Evolutionary conservation across 1,140 invertebrate species (phyloP).

Genomic region (Megalopta genalis): DNA sequence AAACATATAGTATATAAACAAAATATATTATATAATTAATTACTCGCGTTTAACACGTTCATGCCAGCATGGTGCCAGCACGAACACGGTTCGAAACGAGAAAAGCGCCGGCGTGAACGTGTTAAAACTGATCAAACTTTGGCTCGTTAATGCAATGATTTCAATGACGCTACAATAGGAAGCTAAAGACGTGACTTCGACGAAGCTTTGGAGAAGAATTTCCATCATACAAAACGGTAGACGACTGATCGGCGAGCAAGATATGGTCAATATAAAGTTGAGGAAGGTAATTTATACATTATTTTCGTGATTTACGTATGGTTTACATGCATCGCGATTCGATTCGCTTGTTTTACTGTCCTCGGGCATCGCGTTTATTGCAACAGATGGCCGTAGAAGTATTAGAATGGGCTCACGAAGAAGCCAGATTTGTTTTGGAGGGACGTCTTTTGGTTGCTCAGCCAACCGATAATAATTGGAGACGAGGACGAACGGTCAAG

Average conservation of each 20-base stretch:
- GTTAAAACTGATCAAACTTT: no score
- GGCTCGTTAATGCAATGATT: neutral
- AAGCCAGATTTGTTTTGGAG: conserved; percentile 92
- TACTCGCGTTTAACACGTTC: neutral
- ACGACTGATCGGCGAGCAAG: conserved; percentile 87
- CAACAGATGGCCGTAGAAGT: conserved; percentile 92
- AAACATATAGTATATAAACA: no score
- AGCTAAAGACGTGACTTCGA: conserved; percentile 92
- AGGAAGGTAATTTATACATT: conserved; percentile 82
- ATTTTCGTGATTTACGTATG: neutral
- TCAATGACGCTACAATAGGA: conserved; percentile 80
- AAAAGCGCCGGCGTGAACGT: no score
- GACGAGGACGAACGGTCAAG: conserved; percentile 92
- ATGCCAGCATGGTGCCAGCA: no score
- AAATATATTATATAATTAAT: neutral
- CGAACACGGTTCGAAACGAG: no score
- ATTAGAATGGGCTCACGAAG: conserved; percentile 95
- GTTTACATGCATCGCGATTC: neutral
- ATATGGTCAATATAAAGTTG: conserved; percentile 92
- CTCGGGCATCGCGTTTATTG: conserved; percentile 18
- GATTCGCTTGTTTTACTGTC: neutral
- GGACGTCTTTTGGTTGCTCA: conserved; percentile 92
- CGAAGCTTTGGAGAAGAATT: conserved; percentile 93
- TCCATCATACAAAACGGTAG: conserved; percentile 88
- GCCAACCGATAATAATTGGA: conserved; percentile 94